Evolutionary conservation across 2,113 vertebrate species (phyloP).

Genomic region (Mus spicilegus): DNA sequence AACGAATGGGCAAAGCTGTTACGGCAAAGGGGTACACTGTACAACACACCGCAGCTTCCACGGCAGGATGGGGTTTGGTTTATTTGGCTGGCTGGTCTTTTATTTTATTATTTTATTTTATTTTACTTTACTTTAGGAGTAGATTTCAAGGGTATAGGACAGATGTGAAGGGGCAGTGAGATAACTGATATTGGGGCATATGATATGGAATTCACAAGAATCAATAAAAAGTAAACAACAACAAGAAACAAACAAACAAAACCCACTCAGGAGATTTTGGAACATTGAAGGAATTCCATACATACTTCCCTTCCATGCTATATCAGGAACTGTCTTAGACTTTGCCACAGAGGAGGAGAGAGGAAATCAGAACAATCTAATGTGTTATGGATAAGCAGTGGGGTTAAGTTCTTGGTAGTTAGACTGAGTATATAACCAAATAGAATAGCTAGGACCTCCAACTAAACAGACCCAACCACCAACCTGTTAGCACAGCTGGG

Average conservation of each 20-base stretch:
- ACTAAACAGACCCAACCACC: not conserved
- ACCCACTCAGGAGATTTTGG: not conserved
- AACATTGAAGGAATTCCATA: not conserved
- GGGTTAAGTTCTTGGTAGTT: not conserved
- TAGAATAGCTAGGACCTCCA: not conserved
- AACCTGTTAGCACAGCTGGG: not conserved
- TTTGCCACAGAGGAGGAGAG: not conserved
- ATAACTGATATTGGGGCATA: not conserved
- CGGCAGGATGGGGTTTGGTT: not conserved
- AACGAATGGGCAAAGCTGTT: not conserved
- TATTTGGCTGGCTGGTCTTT: not conserved
- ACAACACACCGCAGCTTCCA: not conserved
- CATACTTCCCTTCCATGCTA: not conserved
- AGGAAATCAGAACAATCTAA: not conserved
- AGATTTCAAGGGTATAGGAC: not conserved
- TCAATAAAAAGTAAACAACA: not conserved
- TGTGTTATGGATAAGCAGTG: not conserved
- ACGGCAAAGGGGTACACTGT: not conserved
- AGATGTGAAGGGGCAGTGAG: not conserved
- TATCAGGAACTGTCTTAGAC: slow-evolving; percentile 16
- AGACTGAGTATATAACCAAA: not conserved
- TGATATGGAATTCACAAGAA: not conserved
- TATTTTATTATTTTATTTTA: not conserved
- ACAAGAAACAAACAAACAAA: not conserved
- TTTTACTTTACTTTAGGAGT: not conserved